A percentile compares a stretch with the other conserved stretches of the same genome.
Conservation (phyloP, 2,888 invertebrate genomes). For the Aleiodes alternator region DNA sequence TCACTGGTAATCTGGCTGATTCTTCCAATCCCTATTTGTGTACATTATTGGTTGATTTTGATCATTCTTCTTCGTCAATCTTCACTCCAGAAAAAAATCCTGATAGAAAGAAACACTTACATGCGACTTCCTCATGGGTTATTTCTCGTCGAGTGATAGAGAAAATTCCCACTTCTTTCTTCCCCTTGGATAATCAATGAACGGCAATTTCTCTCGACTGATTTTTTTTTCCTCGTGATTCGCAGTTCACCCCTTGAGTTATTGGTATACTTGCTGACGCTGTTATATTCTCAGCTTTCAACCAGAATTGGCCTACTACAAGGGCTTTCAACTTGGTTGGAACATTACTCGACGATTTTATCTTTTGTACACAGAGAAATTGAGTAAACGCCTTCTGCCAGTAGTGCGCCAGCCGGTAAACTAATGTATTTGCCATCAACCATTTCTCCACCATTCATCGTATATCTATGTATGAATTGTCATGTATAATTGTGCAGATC, state of each 20-base stretch:
- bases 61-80: too few species aligned
- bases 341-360: conserved; percentile 40
- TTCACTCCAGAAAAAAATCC: conserved; percentile 20
- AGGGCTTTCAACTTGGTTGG: conserved; percentile 14
- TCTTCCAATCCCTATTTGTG: too few species aligned
- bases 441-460: conserved; percentile 4
- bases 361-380: conserved; percentile 32
- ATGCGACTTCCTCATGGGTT: not conserved
- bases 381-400: not conserved
- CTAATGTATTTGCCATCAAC: conserved; percentile 15
- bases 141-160: not conserved
- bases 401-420: conserved; percentile 24
- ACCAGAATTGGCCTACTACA: conserved; percentile 35
- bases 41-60: too few species aligned
- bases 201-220: conserved; percentile 40
- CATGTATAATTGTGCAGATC: conserved; percentile 21
- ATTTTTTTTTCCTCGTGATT: conserved; percentile 34
- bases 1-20: too few species aligned
- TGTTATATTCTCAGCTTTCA: conserved; percentile 19
- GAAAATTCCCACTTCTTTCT: not conserved
- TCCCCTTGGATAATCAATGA: conserved; percentile 42
- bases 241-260: conserved; percentile 24
- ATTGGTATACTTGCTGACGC: conserved; percentile 39
- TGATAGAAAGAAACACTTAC: conserved; percentile 1
- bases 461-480: conserved; percentile 11